Evolutionary conservation across 2,113 vertebrate genomes (phyloP).

Genomic region (Nansenia antarctica): DNA sequence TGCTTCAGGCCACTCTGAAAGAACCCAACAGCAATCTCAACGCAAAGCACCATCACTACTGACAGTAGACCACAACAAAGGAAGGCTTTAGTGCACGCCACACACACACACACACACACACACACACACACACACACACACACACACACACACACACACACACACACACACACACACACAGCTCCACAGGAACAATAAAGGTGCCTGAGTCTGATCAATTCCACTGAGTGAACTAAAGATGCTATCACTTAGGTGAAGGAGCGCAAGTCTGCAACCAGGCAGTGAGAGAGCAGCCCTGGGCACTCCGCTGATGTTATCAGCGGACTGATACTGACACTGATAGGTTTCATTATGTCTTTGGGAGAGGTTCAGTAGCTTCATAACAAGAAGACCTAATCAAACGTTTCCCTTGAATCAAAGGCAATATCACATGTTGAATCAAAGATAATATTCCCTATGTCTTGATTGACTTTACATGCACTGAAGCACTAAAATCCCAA

Average conservation of each 20-base stretch:
- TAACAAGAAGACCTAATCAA: background rate
- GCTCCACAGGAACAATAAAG: background rate
- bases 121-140: no score
- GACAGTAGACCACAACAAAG: no score
- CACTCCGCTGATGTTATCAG: background rate
- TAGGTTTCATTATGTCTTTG: background rate
- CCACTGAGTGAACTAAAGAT: conserved; percentile 27
- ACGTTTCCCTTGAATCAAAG: no score
- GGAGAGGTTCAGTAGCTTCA: background rate
- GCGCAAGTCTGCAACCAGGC: no score
- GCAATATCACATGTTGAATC: background rate
- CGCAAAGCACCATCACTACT: no score
- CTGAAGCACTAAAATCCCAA: background rate
- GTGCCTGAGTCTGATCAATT: background rate
- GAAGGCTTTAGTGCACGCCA: background rate
- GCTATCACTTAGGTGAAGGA: conserved; percentile 10
- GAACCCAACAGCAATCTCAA: no score
- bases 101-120: no score
- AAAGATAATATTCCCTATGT: no score
- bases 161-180: no score
- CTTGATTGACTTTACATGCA: background rate
- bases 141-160: no score
- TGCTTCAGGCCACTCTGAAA: background rate
- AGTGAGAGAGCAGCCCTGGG: background rate
- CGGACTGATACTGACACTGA: background rate